Evolutionary conservation across 2,888 invertebrate genomes (phyloP).

Genomic region (Julus scanicus): DNA sequence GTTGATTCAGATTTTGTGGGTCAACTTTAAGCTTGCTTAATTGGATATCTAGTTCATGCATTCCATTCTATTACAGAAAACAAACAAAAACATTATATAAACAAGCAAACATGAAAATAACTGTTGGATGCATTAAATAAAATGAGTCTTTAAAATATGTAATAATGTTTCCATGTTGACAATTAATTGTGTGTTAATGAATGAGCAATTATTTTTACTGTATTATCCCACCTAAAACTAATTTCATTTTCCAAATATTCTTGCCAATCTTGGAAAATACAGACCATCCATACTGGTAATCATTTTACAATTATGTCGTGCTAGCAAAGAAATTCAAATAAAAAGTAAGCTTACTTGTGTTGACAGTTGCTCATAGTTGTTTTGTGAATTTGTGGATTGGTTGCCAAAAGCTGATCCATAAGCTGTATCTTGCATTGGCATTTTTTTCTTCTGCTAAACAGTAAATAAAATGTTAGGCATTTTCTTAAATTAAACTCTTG

Average conservation of each 20-base stretch:
- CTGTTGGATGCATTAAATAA: no score
- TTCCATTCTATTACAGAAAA: background rate
- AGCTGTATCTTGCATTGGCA: constrained; percentile 44
- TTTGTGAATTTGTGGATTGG: background rate
- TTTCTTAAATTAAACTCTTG: background rate
- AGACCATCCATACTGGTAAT: no score
- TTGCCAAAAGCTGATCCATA: constrained; percentile 45
- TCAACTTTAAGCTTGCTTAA: constrained; percentile 51
- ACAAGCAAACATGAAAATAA: background rate
- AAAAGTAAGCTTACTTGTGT: background rate
- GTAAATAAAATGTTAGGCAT: background rate
- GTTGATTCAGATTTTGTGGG: constrained; percentile 49
- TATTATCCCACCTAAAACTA: no score
- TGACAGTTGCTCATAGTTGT: background rate
- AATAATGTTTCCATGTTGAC: no score
- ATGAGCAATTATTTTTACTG: no score
- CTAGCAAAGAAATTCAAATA: no score
- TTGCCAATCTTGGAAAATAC: no score
- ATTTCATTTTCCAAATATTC: no score
- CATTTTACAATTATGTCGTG: no score
- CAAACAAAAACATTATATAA: background rate
- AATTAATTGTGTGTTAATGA: no score
- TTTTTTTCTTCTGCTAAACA: constrained; percentile 25
- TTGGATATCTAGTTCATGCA: background rate
- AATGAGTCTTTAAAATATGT: no score